Percentiles rank a stretch among this genome's conserved stretches.
phyloP scores from a whole-genome alignment of 2,113 vertebrate species.

The Tachycineta bicolor region DNA sequence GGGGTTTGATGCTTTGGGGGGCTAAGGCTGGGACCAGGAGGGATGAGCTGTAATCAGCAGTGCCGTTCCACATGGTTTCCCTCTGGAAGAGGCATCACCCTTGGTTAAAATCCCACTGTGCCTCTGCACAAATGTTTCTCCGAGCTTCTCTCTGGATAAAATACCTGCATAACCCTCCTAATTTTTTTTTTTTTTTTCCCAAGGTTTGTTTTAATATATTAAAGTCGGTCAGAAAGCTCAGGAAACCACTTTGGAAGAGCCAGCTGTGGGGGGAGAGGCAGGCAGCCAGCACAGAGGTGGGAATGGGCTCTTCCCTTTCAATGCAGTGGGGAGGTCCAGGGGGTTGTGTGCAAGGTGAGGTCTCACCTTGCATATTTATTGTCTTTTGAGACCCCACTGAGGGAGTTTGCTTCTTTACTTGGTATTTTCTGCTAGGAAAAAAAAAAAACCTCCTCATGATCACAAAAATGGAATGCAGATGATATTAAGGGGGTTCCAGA shows the following conservation, averaged over 20 bases:
- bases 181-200: neutral
- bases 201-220: neutral
- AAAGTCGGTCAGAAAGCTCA: neutral
- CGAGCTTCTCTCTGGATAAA: neutral
- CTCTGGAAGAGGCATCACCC: neutral
- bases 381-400: neutral
- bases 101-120: neutral
- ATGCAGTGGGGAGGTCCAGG: fast-evolving
- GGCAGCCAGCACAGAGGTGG: neutral
- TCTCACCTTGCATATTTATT: fast-evolving
- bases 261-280: neutral
- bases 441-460: neutral
- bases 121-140: fast-evolving
- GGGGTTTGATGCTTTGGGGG: neutral
- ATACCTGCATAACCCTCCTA: fast-evolving
- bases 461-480: neutral
- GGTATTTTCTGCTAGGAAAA: fast-evolving
- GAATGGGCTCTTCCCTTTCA: neutral
- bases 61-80: neutral
- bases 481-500: neutral
- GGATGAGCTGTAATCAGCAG: neutral
- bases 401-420: neutral
- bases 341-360: fast-evolving
- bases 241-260: neutral
- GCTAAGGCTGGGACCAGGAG: neutral